phyloP scores from a whole-genome alignment of 2,113 vertebrate species.

The Hylia prasina region DNA sequence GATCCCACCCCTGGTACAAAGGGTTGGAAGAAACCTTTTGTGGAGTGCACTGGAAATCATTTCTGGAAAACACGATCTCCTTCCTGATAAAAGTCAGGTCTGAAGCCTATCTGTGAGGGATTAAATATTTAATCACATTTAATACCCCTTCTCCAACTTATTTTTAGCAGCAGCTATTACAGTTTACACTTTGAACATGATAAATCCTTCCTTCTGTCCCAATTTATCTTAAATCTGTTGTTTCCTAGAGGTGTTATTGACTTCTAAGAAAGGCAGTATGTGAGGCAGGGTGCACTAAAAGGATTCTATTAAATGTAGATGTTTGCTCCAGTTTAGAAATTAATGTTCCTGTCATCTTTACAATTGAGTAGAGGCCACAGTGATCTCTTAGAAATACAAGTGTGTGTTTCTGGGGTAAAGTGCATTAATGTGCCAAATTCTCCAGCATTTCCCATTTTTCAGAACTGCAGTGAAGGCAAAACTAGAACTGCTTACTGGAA shows the following conservation, averaged over 20 bases:
- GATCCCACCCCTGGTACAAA: neutral
- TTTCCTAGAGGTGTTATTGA: neutral
- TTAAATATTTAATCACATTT: slow-evolving; percentile 2
- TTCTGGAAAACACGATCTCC: neutral
- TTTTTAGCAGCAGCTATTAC: slow-evolving; percentile 13
- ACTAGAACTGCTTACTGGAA: neutral
- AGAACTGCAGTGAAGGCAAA: neutral
- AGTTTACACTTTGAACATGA: neutral
- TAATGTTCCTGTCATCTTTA: neutral
- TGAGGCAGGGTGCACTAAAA: neutral
- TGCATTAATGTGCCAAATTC: neutral
- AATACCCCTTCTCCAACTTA: neutral
- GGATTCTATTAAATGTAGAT: neutral
- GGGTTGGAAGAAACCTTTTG: neutral
- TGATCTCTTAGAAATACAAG: neutral
- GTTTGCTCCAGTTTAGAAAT: neutral
- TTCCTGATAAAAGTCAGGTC: neutral
- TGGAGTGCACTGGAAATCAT: neutral
- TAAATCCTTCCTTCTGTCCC: neutral
- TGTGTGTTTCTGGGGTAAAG: neutral
- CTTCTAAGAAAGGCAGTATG: neutral
- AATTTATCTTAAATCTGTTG: neutral
- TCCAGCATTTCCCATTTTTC: neutral
- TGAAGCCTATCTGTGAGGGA: neutral
- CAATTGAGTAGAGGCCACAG: neutral